These are phyloP conservation scores for Aphidoletes aphidimyza DNA, from an alignment of 2,888 invertebrate species.

Conservation along the genomic window DNA sequence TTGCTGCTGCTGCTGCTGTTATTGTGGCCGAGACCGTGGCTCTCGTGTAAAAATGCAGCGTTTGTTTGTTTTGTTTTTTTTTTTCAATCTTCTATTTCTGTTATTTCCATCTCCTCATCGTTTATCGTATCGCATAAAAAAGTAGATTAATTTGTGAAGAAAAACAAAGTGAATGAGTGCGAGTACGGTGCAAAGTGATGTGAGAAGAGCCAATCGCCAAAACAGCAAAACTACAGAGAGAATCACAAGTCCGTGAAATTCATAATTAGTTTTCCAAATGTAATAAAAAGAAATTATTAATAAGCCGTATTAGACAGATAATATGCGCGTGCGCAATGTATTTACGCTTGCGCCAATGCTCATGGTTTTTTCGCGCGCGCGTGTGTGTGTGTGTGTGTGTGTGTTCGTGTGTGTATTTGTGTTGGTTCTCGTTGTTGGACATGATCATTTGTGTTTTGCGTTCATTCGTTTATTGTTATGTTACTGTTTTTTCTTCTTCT, in stretches of 20 bases:
- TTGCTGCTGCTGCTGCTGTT: background rate
- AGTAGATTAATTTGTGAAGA: background rate
- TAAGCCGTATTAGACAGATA: constrained; percentile 24
- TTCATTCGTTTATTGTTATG: constrained; percentile 33
- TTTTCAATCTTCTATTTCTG: background rate
- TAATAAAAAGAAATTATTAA: constrained; percentile 49
- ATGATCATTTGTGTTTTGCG: constrained; percentile 52
- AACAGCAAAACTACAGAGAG: no score
- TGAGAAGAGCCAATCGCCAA: no score
- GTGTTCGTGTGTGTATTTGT: background rate
- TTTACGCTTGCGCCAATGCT: no score
- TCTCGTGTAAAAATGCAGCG: background rate
- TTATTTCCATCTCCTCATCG: background rate
- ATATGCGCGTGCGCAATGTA: no score
- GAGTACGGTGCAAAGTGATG: background rate
- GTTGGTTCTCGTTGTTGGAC: constrained; percentile 27
- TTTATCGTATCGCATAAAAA: background rate
- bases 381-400: background rate
- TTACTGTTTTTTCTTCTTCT: background rate
- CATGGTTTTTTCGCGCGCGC: no score
- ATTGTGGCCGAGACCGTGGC: background rate
- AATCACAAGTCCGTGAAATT: constrained; percentile 46
- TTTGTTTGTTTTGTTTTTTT: background rate
- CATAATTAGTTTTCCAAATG: constrained; percentile 52
- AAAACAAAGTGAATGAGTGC: background rate